Conservation (phyloP, 2,797 vertebrate species). For the Arnoldichthys spilopterus region DNA sequence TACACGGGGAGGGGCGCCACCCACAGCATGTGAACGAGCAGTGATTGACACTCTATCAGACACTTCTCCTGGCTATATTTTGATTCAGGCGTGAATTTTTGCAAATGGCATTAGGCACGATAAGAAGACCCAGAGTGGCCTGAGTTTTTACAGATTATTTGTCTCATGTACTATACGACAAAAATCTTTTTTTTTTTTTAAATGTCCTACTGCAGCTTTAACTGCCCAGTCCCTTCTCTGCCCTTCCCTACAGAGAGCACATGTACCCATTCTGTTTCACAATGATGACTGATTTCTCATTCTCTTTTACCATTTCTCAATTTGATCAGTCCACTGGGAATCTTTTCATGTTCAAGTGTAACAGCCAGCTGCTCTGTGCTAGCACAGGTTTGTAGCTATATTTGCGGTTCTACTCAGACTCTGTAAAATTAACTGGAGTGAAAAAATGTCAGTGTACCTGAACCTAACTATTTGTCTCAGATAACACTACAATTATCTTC, state of each 20-base stretch:
- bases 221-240: not conserved
- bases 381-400: not conserved
- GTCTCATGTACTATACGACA: no score
- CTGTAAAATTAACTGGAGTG: not conserved
- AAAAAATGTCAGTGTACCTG: not conserved
- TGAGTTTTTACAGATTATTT: no score
- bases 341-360: conserved; percentile 2
- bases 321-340: not conserved
- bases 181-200: no score
- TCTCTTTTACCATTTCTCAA: not conserved
- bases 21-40: no score
- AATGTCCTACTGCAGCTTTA: not conserved
- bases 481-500: no score
- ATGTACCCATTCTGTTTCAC: not conserved
- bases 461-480: no score
- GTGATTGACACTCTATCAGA: no score
- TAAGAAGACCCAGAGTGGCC: no score
- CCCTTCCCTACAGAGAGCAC: not conserved
- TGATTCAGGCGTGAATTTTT: no score
- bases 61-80: no score
- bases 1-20: no score
- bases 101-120: no score
- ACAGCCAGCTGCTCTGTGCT: not conserved
- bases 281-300: conserved; percentile 6
- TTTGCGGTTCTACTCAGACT: not conserved